Evolutionary conservation across 1,140 invertebrate genomes (phyloP), one percentile per base, ranked within the genome.

Genomic region (Eciton burchellii): DNA sequence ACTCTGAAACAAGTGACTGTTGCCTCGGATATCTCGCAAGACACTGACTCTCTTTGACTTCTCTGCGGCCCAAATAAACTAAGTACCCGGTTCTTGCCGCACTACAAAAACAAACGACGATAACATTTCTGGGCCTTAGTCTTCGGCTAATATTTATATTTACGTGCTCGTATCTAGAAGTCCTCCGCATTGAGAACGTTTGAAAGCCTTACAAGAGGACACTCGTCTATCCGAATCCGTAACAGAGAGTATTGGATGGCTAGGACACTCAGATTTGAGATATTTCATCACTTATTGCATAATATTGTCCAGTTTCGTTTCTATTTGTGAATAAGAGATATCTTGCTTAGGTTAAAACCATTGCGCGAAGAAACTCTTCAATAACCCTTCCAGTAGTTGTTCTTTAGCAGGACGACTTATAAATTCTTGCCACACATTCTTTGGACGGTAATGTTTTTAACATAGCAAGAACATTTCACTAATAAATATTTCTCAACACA

Each of bases 401-500:
- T 94, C 88, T 16, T 91, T 77, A 35, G 71, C 52, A n/a, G 92
- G 88, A 1, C 92, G 56, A 72, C 83, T 87, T 14, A 94, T 86
- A 72, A 94, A 95, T 49, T 89, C 89, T 11, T 91, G 63, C 94
- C 94, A 95, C 43, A 92, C 89, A 3, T 92, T 81, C 43, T 91
- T 90, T 19, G 96, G 88, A 84, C 92, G 93, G 47, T 84, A 86
- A 52, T 95, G 95, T 3, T 92, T 92, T 16, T 95, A 86, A 87
- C 94, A 94, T 70, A 93, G 87, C 2, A 96, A 84, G 19, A 95
- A 92, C 90, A 95, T 94, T 72, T 94, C 92, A 6, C 95, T 96
- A 96, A 90, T 95, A 95, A 86, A 95, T 95, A 49, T 94, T 89
- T n/a, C 96, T 96, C 60, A 96, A 89, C 81, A 95, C 95, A 65